These are phyloP conservation scores for Troilus luridus DNA, from an alignment of 2,888 invertebrate species.

Conservation along the genomic window DNA sequence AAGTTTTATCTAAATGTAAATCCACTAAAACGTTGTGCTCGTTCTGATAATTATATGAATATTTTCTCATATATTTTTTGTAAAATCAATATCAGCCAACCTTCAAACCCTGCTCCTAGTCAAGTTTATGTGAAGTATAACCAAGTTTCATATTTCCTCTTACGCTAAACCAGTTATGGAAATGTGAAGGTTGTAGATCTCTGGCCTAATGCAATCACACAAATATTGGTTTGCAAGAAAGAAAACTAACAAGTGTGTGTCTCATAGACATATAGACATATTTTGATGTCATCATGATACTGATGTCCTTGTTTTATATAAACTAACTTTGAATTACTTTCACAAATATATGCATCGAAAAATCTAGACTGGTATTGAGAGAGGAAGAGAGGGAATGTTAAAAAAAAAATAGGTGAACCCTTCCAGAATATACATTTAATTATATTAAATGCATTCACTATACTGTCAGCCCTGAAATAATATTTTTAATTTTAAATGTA, in stretches of 20 bases:
- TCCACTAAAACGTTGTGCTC: too few species aligned
- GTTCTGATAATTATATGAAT: not conserved
- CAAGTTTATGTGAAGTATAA: not conserved
- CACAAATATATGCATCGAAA: not conserved
- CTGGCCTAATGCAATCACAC: not conserved
- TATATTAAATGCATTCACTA: not conserved
- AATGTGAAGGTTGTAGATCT: constrained; percentile 20
- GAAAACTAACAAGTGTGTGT: not conserved
- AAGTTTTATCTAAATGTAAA: too few species aligned
- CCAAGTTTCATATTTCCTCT: constrained; percentile 12
- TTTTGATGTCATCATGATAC: not conserved
- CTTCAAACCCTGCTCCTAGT: not conserved
- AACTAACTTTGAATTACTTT: not conserved
- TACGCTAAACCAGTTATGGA: constrained; percentile 28
- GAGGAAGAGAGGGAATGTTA: not conserved
- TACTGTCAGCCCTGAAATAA: too few species aligned
- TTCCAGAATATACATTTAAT: not conserved
- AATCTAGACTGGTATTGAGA: not conserved
- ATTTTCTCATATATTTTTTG: not conserved
- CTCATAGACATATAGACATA: not conserved
- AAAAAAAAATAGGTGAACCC: not conserved
- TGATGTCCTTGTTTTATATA: not conserved
- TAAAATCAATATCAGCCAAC: not conserved
- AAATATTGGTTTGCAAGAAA: not conserved
- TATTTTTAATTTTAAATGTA: too few species aligned